These are phyloP conservation scores for Knipowitschia caucasica DNA, from an alignment of 2,797 vertebrate species.

Conservation along the genomic window DNA sequence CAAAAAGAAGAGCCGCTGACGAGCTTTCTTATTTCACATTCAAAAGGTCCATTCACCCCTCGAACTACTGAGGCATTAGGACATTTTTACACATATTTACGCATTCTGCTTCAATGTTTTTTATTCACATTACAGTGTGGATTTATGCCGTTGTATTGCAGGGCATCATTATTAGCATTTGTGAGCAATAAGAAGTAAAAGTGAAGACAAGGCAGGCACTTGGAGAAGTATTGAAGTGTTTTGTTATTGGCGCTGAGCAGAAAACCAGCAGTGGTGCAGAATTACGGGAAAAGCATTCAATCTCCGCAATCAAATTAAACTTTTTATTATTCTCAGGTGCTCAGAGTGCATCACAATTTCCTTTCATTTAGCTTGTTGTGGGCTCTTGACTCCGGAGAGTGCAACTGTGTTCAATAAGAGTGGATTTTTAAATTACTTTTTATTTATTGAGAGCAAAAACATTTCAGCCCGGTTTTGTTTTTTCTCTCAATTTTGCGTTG, in stretches of 20 bases:
- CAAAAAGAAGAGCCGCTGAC: too few species aligned
- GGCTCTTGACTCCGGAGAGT: conserved; percentile 9
- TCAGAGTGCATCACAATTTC: conserved; percentile 1
- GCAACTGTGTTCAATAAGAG: conserved; percentile 4
- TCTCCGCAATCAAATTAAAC: conserved; percentile 11
- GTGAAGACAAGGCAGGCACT: not conserved
- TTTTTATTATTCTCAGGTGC: conserved; percentile 4
- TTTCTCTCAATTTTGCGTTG: not conserved
- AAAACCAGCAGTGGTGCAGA: not conserved
- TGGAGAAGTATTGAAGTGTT: not conserved
- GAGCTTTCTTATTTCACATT: conserved; percentile 15
- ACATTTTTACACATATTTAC: conserved; percentile 3
- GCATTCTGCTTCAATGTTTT: conserved; percentile 5
- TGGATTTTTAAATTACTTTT: conserved; percentile 24
- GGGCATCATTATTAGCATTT: not conserved
- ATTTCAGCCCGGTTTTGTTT: not conserved
- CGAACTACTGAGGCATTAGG: not conserved
- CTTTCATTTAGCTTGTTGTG: conserved; percentile 16
- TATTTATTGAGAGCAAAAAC: conserved; percentile 16
- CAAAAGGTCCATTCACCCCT: not conserved
- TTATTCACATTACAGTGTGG: not conserved
- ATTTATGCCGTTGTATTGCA: not conserved
- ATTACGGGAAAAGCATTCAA: conserved; percentile 5
- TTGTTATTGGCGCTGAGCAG: not conserved
- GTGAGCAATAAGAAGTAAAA: not conserved